Conservation (phyloP, 2,113 vertebrate species). For the Rallus limicola region DNA sequence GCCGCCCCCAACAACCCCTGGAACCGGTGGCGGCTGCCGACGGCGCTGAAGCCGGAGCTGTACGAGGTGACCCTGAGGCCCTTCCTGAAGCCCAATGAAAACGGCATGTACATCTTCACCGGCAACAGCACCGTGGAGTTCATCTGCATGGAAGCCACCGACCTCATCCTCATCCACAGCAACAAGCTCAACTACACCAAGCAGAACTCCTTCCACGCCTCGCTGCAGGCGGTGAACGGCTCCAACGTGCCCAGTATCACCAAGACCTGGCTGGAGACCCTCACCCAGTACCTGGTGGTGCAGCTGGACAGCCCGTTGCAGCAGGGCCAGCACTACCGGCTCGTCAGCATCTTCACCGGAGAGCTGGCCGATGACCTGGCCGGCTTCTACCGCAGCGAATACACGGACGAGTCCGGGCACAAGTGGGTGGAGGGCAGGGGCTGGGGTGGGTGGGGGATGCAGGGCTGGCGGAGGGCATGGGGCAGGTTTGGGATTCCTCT, state of each 20-base stretch:
- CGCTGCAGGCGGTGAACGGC: not conserved
- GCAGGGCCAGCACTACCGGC: constrained; percentile 64
- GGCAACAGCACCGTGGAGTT: constrained; percentile 83
- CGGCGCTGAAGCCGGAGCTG: constrained; percentile 69
- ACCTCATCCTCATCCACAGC: constrained; percentile 90
- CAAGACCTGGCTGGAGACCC: constrained; percentile 67
- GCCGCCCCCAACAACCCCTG: constrained; percentile 60
- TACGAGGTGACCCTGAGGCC: constrained; percentile 87
- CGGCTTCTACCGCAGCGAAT: constrained; percentile 95
- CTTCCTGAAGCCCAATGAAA: constrained; percentile 38
- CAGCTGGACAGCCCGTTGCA: constrained; percentile 57
- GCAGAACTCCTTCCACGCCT: not conserved
- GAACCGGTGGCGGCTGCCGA: constrained; percentile 85
- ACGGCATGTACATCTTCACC: constrained; percentile 80
- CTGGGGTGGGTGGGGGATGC: fast-evolving
- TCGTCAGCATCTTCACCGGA: constrained; percentile 80
- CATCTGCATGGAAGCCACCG: constrained; percentile 74
- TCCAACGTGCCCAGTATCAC: constrained; percentile 1
- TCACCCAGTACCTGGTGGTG: constrained; percentile 87
- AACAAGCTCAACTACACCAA: constrained; percentile 85
- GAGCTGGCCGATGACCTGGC: constrained; percentile 89
- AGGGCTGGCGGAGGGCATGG: fast-evolving
- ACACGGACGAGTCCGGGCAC: constrained; percentile 53
- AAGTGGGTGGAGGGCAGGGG: constrained; percentile 75
- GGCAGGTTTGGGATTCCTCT: not conserved